Base-by-base conservation (phyloP, 92 coral and sea anemone genomes). In the Palythoa grandiflora region DNA sequence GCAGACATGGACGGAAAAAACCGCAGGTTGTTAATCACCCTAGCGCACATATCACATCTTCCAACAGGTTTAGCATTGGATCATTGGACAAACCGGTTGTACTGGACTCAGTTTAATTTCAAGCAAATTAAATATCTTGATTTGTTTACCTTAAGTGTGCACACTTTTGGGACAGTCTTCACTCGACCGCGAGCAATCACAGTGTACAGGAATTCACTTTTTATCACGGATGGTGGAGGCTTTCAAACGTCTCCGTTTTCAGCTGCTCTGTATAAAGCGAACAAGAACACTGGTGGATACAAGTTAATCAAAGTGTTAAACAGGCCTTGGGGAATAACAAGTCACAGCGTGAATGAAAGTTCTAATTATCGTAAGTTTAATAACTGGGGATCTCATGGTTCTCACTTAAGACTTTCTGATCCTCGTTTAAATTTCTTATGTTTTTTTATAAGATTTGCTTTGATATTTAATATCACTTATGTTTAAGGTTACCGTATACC, bases 1-100 rank as follows among this genome's bases (percentile, higher is more conserved):
- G 83, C 83, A 28, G 83, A 78, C 5, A 78, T 78, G 83, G 71
- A 78, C 35, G 83, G 83, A 2, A 50, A 60, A 35, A 78, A 78
- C 71, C 57, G 83, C 14, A 54, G 6, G 3, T 15, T 38, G 15
- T 63, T 78, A 40, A 3, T 3, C 16, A 57, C 70, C 8, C 15
- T 16, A 13, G 35, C 71, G 7, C 57, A 40, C 20, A 9, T 12
- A 13, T 38, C 68, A 20, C 5, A 17, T 15, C 77, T 53, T 11
- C 83, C 83, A 36, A 39, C 50, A 37, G 68, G 68, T 6, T 48
- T 78, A 78, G 68, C 83, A 78, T 70, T 78, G 3, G 83, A 78
- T 14, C 83, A 36, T 14, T 13, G 50, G 47, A 53, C 71, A 78
- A 57, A 57, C 83, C 71, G 68, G 14, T 53, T 78, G 11, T 78